Conservation (phyloP, 2,888 invertebrate species). For the Latrodectus elegans region DNA sequence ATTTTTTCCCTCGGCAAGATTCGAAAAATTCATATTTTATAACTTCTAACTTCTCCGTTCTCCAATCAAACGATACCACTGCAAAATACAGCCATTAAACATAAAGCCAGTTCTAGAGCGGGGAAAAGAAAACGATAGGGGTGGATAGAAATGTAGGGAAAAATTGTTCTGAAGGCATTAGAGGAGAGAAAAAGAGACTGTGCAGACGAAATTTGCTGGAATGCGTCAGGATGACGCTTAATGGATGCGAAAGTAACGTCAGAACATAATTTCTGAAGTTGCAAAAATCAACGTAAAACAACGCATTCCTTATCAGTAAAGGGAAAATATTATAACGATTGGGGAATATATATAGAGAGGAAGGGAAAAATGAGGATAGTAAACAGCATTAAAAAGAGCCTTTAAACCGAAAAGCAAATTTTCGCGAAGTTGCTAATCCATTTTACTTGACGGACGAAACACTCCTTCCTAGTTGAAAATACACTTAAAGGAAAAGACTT, state of each 20-base stretch:
- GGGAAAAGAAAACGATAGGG: background rate
- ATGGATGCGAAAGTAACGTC: constrained; percentile 38
- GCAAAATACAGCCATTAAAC: constrained; percentile 3
- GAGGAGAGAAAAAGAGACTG: background rate
- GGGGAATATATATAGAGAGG: background rate
- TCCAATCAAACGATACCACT: background rate
- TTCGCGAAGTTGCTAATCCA: constrained; percentile 59
- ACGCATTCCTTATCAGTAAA: constrained; percentile 25
- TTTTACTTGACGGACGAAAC: constrained; percentile 44
- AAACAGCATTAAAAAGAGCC: constrained; percentile 64
- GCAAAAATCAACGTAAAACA: constrained; percentile 27
- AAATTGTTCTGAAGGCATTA: background rate
- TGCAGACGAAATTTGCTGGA: constrained; percentile 8
- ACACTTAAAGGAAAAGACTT: constrained; percentile 11
- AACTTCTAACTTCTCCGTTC: background rate
- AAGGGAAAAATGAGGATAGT: constrained; percentile 5
- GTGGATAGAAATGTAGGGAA: too few relatives aligned
- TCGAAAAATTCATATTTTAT: background rate
- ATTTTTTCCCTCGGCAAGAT: background rate
- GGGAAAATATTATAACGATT: constrained; percentile 5
- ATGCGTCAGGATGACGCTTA: constrained; percentile 29
- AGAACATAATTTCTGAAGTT: constrained; percentile 10
- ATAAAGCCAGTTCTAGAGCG: background rate
- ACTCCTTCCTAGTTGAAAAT: constrained; percentile 20
- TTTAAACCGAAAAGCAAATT: constrained; percentile 64